A percentile compares a stretch with the other conserved stretches of the same genome.
These are phyloP conservation scores for Epinotia ramella DNA, from an alignment of 2,888 invertebrate species.

Conservation along the genomic window DNA sequence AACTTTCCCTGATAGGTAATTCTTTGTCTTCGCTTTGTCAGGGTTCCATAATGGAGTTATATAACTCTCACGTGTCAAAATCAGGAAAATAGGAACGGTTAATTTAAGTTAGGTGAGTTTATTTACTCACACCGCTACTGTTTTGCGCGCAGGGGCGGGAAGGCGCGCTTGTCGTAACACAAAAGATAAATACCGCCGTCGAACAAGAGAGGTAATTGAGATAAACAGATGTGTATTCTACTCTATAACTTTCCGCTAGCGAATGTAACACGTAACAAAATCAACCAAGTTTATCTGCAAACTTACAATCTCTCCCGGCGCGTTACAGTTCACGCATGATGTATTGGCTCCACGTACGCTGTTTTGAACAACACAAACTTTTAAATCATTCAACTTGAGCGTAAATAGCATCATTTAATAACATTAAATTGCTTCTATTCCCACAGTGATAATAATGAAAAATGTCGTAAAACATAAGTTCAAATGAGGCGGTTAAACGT, in stretches of 20 bases:
- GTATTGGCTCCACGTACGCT: conserved; percentile 48
- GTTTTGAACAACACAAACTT: conserved; percentile 45
- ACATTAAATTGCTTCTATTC: conserved; percentile 49
- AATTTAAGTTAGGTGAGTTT: conserved; percentile 72
- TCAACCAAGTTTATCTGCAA: conserved; percentile 69
- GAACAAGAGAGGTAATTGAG: conserved; percentile 79
- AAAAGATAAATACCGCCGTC: conserved; percentile 78
- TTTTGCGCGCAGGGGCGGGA: conserved; percentile 62
- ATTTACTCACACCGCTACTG: conserved; percentile 74
- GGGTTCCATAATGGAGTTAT: conserved; percentile 63
- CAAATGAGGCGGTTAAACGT: conserved; percentile 79
- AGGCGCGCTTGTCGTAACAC: conserved; percentile 69
- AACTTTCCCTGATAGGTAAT: conserved; percentile 56
- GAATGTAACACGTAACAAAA: conserved; percentile 72
- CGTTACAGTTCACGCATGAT: conserved; percentile 48
- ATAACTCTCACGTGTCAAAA: conserved; percentile 70
- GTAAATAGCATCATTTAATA: conserved; percentile 64
- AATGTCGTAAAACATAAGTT: conserved; percentile 68
- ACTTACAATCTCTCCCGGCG: conserved; percentile 54
- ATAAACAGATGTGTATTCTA: conserved; percentile 78
- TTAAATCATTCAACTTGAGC: conserved; percentile 46
- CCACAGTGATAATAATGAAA: conserved; percentile 61
- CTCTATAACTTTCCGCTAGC: conserved; percentile 72
- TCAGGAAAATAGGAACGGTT: conserved; percentile 71
- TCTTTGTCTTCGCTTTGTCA: conserved; percentile 54